Evolutionary conservation across 1,140 invertebrate genomes (phyloP).

Genomic region (Pectinophora gossypiella): DNA sequence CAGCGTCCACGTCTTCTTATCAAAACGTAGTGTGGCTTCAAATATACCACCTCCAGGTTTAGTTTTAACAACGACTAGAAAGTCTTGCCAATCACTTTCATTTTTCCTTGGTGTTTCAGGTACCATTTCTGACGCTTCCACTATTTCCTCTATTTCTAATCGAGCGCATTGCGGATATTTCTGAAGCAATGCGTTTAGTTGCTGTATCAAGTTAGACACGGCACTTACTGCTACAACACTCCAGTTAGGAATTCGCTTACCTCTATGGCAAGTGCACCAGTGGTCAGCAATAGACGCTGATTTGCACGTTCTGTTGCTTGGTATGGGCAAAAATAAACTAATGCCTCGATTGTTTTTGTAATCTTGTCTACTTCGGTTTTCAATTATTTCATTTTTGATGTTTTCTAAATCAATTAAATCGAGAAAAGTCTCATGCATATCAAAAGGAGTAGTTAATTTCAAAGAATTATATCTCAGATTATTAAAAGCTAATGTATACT

Average conservation of each 20-base stretch:
- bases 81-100: constrained; percentile 40
- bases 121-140: constrained; percentile 20
- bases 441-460: constrained; percentile 84
- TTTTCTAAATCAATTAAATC: constrained; percentile 25
- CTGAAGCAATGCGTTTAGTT: constrained; percentile 78
- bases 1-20: constrained; percentile 44
- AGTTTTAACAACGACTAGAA: constrained; percentile 78
- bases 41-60: constrained; percentile 81
- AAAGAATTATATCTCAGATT: constrained; percentile 82
- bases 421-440: constrained; percentile 80
- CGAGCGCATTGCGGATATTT: constrained; percentile 76
- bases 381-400: constrained; percentile 24
- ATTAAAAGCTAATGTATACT: constrained; percentile 77
- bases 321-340: constrained; percentile 83
- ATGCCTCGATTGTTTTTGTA: constrained; percentile 68
- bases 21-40: constrained; percentile 79
- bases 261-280: constrained; percentile 86
- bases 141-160: constrained; percentile 69
- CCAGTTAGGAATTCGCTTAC: constrained; percentile 56
- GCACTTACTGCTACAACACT: constrained; percentile 57
- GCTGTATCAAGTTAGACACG: constrained; percentile 71
- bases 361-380: constrained; percentile 5
- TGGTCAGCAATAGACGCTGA: constrained; percentile 83
- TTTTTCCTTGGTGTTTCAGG: neutral
- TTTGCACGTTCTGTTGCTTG: constrained; percentile 80